Evolutionary conservation across 2,113 vertebrate genomes (phyloP).

Genomic region (Oceanites oceanicus): DNA sequence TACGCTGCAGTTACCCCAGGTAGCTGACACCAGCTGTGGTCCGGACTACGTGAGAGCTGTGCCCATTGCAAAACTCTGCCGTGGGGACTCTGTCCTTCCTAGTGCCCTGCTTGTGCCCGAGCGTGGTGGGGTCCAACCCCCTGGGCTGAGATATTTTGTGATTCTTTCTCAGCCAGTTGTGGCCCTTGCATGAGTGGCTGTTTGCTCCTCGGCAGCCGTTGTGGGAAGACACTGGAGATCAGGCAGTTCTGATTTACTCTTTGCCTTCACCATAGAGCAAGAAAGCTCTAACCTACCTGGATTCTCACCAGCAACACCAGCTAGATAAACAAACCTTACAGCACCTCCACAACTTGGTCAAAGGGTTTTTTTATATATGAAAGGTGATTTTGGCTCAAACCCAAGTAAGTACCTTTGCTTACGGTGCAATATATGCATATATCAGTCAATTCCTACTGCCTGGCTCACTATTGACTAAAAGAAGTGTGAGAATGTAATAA

Average conservation of each 20-base stretch:
- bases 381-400: slow-evolving; percentile 6
- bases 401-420: not conserved
- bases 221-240: not conserved
- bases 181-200: not conserved
- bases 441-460: not conserved
- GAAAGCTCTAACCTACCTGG: not conserved
- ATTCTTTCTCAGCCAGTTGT: not conserved
- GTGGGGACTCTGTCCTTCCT: not conserved
- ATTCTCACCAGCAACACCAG: slow-evolving; percentile 3
- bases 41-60: not conserved
- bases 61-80: not conserved
- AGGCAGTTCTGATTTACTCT: not conserved
- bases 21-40: not conserved
- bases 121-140: rapidly evolving
- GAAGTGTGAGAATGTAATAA: not conserved
- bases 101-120: not conserved
- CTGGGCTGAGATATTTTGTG: not conserved
- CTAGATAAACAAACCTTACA: not conserved
- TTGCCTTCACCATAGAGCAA: not conserved
- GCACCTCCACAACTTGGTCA: not conserved
- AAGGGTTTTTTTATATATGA: not conserved
- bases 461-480: not conserved
- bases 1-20: not conserved
- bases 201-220: not conserved
- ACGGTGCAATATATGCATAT: not conserved